Evolutionary conservation across 1,140 invertebrate species (phyloP).

Genomic region (Drosophila suzukii): DNA sequence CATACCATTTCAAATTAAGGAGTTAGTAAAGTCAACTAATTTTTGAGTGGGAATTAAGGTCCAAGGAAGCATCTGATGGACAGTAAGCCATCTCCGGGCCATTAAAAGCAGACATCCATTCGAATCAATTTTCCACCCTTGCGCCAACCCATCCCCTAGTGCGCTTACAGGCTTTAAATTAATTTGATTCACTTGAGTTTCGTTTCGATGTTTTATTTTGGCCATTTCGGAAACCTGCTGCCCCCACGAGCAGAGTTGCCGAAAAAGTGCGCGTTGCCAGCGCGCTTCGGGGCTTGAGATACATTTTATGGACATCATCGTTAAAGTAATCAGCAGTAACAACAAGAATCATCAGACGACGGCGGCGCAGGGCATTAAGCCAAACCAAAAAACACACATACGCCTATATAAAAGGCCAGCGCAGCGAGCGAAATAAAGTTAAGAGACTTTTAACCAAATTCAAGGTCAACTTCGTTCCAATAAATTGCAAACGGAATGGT

Average conservation of each 20-base stretch:
- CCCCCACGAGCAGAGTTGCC: constrained; percentile 33
- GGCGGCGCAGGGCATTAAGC: constrained; percentile 46
- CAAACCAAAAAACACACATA: constrained; percentile 24
- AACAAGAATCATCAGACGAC: constrained; percentile 65
- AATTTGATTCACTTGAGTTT: constrained; percentile 35
- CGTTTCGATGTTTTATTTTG: constrained; percentile 16
- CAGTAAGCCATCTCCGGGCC: neutral
- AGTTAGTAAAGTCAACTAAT: neutral
- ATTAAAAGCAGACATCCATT: neutral
- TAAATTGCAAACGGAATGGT: constrained; percentile 77
- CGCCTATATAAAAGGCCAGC: constrained; percentile 38
- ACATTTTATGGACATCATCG: constrained; percentile 79
- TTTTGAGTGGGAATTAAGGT: neutral
- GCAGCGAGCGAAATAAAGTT: constrained; percentile 75
- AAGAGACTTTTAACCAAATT: constrained; percentile 82
- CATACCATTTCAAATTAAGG: neutral
- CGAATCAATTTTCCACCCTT: neutral
- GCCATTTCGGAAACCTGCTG: constrained; percentile 58
- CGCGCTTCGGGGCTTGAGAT: constrained; percentile 48
- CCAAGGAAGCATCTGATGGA: neutral
- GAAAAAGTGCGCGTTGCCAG: constrained; percentile 29
- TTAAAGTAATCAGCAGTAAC: constrained; percentile 80
- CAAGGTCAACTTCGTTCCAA: constrained; percentile 82
- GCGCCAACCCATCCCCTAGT: neutral
- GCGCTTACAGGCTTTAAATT: constrained; percentile 30